Evolutionary conservation across 2,797 vertebrate species (phyloP), one percentile per base, ranked within the genome.

Genomic region (Gymnocypris eckloni): DNA sequence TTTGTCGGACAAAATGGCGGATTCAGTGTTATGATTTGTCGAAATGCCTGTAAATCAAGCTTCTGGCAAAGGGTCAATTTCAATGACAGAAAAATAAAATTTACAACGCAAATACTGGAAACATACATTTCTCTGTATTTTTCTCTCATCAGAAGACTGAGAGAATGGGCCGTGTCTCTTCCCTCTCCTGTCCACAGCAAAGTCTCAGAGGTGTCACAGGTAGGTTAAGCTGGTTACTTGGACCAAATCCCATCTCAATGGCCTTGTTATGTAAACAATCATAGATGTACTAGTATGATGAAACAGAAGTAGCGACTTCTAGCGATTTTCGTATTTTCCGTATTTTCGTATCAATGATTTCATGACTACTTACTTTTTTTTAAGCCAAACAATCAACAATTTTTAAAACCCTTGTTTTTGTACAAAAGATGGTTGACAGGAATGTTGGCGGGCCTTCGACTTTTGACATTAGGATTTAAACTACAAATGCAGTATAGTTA

Each of bases 181-280:
- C 90, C 88, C n/a, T 88, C 88, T n/a, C 90, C 90, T 54, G 61
- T 87, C 25, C 85, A 89, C 79, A 90, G 88, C 80, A 89, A 88
- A 86, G 87, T 88, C 50, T 66, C 83, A 67, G 61, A 85, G 79
- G 86, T 87, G n/a, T 83, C 66, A 73, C 73, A 81, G 88, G 88
- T 84, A 52, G 41, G 84, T 66, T 78, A 5, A 18, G 16, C 11
- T 45, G 54, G n/a, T 18, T 11, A 37, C 52, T 33, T 48, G 37
- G 39, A 39, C 71, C 70, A 76, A 48, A 54, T 88, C 39, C 70
- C n/a, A 39, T 70, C 66, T 16, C 39, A 59, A 15, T n/a, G 12
- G 4, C 22, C 2, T 4, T 25, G 13, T 43, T 54, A 33, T 33
- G 28, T 33, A 33, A 33, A 33, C 28, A 33, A 33, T 33, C 28